These are phyloP conservation scores for Malacoraja senta DNA, from an alignment of 2,797 vertebrate species.

Conservation along the genomic window DNA sequence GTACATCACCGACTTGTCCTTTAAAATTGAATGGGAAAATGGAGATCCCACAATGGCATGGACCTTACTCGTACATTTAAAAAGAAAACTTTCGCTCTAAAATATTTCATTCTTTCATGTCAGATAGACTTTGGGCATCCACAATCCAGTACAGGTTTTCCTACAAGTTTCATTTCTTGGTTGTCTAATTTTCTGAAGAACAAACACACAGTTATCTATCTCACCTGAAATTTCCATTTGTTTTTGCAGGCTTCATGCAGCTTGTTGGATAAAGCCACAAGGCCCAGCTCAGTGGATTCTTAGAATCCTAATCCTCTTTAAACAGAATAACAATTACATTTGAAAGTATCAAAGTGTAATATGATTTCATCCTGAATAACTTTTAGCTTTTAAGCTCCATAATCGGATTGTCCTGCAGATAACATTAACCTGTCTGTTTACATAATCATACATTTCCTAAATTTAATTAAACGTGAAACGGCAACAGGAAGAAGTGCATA, in stretches of 20 bases:
- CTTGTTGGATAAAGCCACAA: background rate
- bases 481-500: background rate
- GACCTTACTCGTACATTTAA: background rate
- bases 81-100: background rate
- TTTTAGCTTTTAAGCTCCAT: background rate
- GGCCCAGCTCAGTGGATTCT: background rate
- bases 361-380: background rate
- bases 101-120: background rate
- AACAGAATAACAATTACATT: background rate
- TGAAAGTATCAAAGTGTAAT: background rate
- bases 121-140: background rate
- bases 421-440: background rate
- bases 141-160: background rate
- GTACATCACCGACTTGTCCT: background rate
- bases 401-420: background rate
- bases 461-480: background rate
- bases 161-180: background rate
- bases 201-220: background rate
- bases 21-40: background rate
- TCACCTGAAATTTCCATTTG: background rate
- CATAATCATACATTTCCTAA: background rate
- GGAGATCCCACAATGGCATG: background rate
- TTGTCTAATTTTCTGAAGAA: background rate
- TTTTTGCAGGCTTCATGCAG: background rate
- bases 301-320: conserved; percentile 2